Conservation (phyloP, 2,888 invertebrate species). For the Lasioglossum oenotherae region DNA sequence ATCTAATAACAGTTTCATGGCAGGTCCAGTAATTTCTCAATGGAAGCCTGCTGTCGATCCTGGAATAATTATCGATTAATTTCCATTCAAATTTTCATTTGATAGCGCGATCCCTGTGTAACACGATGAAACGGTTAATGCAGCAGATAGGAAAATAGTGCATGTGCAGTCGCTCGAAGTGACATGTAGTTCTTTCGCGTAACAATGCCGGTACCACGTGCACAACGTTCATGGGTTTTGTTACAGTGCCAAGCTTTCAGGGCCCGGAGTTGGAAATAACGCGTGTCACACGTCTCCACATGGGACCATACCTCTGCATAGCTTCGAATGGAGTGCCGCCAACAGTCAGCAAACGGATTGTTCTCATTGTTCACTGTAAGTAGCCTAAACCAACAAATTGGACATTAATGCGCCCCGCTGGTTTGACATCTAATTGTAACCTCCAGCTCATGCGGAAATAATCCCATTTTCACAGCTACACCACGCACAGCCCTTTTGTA, state of each 20-base stretch:
- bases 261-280: slow-evolving; percentile 88
- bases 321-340: slow-evolving; percentile 91
- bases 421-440: not conserved
- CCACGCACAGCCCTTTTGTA: not conserved
- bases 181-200: not conserved
- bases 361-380: slow-evolving; percentile 91
- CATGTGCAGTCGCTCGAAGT: not conserved
- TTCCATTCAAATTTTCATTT: not conserved
- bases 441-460: not conserved
- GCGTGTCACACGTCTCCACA: slow-evolving; percentile 90
- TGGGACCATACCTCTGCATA: slow-evolving; percentile 92
- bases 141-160: not conserved
- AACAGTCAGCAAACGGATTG: slow-evolving; percentile 85
- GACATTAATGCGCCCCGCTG: not conserved
- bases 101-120: not conserved
- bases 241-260: slow-evolving; percentile 87
- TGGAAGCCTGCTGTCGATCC: not conserved
- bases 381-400: slow-evolving; percentile 73
- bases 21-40: not conserved
- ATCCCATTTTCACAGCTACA: not conserved
- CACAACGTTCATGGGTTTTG: slow-evolving; percentile 34
- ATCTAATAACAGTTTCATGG: slow-evolving; percentile 1
- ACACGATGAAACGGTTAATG: not conserved
- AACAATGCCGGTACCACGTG: not conserved
- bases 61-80: not conserved